A percentile compares a stretch with the other conserved stretches of the same genome.
Conservation (phyloP, 2,113 vertebrate species). For the Litocranius walleri region DNA sequence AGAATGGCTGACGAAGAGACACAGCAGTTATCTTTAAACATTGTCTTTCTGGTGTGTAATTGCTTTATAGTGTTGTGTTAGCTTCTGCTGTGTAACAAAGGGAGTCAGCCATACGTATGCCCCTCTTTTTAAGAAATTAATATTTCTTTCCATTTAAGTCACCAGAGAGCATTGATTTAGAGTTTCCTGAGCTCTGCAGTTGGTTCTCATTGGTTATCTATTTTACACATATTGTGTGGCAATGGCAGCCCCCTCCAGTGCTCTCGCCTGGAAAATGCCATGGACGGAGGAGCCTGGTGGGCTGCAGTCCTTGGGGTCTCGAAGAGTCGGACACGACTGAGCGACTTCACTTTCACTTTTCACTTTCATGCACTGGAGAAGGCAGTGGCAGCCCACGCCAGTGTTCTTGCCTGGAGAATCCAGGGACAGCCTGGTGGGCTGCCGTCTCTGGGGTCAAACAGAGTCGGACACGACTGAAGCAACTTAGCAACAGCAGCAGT, state of each 20-base stretch:
- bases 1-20: rapidly evolving
- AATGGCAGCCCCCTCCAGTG: rapidly evolving
- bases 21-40: not conserved
- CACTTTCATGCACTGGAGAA: too few species aligned
- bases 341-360: too few species aligned
- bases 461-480: too few species aligned
- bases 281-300: too few species aligned
- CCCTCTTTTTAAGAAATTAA: not conserved
- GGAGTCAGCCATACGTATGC: rapidly evolving
- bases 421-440: too few species aligned
- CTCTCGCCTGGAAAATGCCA: too few species aligned
- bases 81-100: not conserved
- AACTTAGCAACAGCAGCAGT: too few species aligned
- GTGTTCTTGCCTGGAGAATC: too few species aligned
- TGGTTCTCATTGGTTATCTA: not conserved
- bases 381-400: too few species aligned
- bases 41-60: not conserved
- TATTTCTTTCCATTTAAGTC: not conserved
- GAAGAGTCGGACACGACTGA: too few species aligned
- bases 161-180: not conserved
- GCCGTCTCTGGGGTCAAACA: rapidly evolving
- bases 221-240: not conserved
- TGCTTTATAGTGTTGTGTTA: not conserved
- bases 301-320: too few species aligned
- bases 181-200: not conserved